Evolutionary conservation across 1,140 invertebrate species (phyloP), one percentile per base, ranked within the genome.

Genomic region (Copidosoma floridanum): DNA sequence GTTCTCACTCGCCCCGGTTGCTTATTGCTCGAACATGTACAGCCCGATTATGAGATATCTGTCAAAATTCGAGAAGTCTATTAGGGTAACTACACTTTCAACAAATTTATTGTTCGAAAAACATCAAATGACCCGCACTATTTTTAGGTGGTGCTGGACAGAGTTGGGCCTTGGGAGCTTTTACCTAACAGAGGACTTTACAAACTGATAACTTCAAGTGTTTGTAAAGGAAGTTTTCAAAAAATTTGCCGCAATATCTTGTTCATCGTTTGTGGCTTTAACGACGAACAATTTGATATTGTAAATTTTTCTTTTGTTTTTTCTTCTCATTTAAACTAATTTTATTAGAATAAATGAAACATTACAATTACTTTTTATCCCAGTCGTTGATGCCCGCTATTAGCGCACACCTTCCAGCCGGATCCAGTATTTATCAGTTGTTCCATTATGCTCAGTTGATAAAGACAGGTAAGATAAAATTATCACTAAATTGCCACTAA

Each of bases 321-420:
- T 40, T 20, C 26, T 24, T 3, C 29, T 10, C 3, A 48, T 26
- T 41, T n/a, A 27, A 40, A 8, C 40, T 37, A 27, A n/a, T n/a
- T n/a, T n/a, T n/a, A 35, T 16, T 26, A 32, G 51, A 21, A 57
- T 21, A 1, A 44, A 44, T 50, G 44, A 23, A 38, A 46, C 26
- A 21, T 11, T 58, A 16, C 7, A 51, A n/a, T 24, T 24, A 20
- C 51, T 50, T 43, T 58, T 53, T 50, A 26, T 52, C 47, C 53
- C 11, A 64, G 64, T 63, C 58, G n/a, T 86, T 23, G 70, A 60
- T 93, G 0, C 88, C 90, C 0, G 83, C 90, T 0, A 89, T 93
- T 68, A 73, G 91, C 2, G 84, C 85, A 11, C 90, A 97, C 73
- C 86, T 86, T 3, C 95, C 95, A 3, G 90, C 92, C 1, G 93